These are phyloP conservation scores for Manacus vitellinus DNA, from an alignment of 2,113 vertebrate species.

Conservation along the genomic window DNA sequence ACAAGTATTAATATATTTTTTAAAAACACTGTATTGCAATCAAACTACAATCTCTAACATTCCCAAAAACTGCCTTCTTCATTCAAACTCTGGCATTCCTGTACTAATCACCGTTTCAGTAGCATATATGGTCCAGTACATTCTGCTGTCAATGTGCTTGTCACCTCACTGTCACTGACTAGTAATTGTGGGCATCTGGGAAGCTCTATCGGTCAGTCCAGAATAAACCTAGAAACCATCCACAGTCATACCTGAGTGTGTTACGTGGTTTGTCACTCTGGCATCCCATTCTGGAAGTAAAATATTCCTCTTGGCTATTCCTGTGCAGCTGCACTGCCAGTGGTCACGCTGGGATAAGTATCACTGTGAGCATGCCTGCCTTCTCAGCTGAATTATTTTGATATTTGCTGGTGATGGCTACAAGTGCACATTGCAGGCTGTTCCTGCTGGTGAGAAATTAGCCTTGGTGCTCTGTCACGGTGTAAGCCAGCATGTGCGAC, in stretches of 20 bases:
- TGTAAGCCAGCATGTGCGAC: background rate
- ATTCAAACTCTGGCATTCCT: background rate
- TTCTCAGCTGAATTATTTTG: background rate
- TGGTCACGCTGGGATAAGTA: accelerated
- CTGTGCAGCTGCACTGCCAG: background rate
- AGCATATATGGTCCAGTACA: background rate
- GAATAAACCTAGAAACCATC: background rate
- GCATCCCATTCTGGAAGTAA: background rate
- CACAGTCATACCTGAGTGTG: background rate
- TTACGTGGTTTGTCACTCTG: background rate
- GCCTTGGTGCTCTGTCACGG: background rate
- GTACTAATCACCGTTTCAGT: background rate
- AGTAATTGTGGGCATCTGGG: background rate
- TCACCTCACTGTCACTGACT: background rate
- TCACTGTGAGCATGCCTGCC: background rate
- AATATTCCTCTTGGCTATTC: background rate
- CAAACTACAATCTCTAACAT: background rate
- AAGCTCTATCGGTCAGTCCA: background rate
- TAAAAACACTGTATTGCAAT: background rate
- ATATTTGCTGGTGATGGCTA: background rate
- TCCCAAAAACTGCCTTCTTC: background rate
- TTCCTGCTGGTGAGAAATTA: background rate
- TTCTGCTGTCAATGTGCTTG: background rate
- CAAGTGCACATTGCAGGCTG: background rate
- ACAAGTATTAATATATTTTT: background rate